Conservation (phyloP, 1,140 invertebrate species). For the Cataglyphis hispanica region DNA sequence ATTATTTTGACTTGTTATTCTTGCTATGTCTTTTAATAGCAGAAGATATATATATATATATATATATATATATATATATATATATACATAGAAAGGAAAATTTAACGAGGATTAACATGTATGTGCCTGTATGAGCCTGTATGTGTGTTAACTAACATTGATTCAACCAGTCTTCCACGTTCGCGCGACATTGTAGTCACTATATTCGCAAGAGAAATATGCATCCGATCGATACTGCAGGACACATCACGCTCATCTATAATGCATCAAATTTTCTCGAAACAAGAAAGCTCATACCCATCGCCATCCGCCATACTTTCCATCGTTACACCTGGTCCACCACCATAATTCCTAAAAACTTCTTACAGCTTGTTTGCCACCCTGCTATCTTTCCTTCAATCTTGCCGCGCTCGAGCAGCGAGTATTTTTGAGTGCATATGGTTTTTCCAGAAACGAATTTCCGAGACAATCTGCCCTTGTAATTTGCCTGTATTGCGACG, state of each 20-base stretch:
- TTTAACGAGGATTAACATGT: neutral
- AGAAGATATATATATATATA: neutral
- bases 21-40: neutral
- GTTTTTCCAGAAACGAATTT: slow-evolving; percentile 55
- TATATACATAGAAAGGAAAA: neutral
- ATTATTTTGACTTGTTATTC: neutral
- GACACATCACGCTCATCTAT: slow-evolving; percentile 50
- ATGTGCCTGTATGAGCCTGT: too few species aligned
- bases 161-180: neutral
- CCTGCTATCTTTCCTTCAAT: neutral
- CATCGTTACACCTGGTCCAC: slow-evolving; percentile 60
- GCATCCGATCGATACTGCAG: slow-evolving; percentile 33
- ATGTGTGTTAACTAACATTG: neutral
- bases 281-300: slow-evolving; percentile 43
- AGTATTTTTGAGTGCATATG: slow-evolving; percentile 44
- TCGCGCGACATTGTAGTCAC: neutral
- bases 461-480: slow-evolving; percentile 52
- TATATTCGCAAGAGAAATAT: slow-evolving; percentile 29
- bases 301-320: slow-evolving; percentile 47
- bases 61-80: too few species aligned
- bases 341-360: slow-evolving; percentile 61
- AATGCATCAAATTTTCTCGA: slow-evolving; percentile 53
- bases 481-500: slow-evolving; percentile 33
- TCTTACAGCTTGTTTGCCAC: slow-evolving; percentile 40
- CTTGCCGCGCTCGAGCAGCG: neutral